phyloP scores from a whole-genome alignment of 2,888 invertebrate species.

The Euzophera pinguis region DNA sequence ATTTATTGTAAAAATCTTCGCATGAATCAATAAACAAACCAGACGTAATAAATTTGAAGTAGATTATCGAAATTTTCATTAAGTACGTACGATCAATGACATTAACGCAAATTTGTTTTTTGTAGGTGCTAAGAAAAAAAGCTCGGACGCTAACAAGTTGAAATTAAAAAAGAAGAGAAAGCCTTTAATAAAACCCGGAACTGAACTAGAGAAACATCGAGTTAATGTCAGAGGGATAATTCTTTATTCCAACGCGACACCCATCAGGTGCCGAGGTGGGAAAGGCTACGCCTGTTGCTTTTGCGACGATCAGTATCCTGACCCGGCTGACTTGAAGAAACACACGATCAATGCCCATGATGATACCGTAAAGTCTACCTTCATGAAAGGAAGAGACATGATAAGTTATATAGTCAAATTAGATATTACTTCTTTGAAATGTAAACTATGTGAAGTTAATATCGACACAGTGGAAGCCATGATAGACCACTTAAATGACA shows the following conservation, averaged over 20 bases:
- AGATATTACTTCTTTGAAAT: constrained; percentile 41
- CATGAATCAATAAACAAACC: too few relatives aligned
- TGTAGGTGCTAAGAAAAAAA: constrained; percentile 11
- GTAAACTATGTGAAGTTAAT: constrained; percentile 31
- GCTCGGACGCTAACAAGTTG: neutral
- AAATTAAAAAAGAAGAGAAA: constrained; percentile 13
- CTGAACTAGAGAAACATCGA: constrained; percentile 40
- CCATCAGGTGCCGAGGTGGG: constrained; percentile 38
- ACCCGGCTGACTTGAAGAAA: constrained; percentile 38
- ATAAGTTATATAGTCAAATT: constrained; percentile 41
- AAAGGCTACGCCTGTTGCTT: constrained; percentile 45
- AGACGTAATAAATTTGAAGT: too few relatives aligned
- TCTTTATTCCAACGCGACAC: constrained; percentile 46
- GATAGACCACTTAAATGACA: constrained; percentile 29
- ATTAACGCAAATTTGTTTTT: constrained; percentile 11
- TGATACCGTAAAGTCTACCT: constrained; percentile 28
- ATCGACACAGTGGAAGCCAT: constrained; percentile 33
- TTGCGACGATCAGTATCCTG: constrained; percentile 32
- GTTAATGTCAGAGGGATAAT: constrained; percentile 39
- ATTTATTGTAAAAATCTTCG: too few relatives aligned
- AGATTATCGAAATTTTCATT: too few relatives aligned
- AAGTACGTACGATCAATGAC: neutral
- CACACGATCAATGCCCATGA: constrained; percentile 37
- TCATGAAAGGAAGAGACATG: constrained; percentile 38
- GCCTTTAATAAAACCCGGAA: constrained; percentile 23